Base-by-base conservation (phyloP, 2,888 invertebrate genomes). In the Saturnia japonica region DNA sequence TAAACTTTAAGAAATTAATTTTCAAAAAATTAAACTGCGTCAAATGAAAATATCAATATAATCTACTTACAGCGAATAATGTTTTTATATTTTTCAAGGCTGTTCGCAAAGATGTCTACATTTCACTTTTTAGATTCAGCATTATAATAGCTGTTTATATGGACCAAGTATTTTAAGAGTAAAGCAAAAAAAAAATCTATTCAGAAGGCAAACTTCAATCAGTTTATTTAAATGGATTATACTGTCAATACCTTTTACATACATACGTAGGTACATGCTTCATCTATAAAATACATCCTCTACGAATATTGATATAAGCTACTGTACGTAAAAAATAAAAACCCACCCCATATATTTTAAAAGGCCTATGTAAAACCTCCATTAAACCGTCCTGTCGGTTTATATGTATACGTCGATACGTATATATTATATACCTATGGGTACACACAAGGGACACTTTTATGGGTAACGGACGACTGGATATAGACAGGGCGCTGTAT, bases 361-460 rank as follows among this genome's bases (percentile, higher is more conserved):
- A 40, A 64, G 40, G 64, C 19, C n/a, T 19, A 64, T 40, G 40
- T 64, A 64, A 64, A 64, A 64, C 34, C 19, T 64, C 64, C 64
- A 64, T 40, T 64, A 64, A 64, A 64, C 64, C 40, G 64, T 40
- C 64, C 64, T 40, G 40, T 64, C 40, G 19, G 64, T 64, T n/a
- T 19, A 64, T 64, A 68, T 54, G 47, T 54, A 40, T 54, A 54
- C 14, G 11, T 28, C 12, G 40, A 40, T n/a, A 40, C 22, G 54
- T 68, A 34, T 34, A 40, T 40, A 68, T n/a, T n/a, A n/a, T 54
- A 54, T 51, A 19, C 9, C 22, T 22, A 54, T 68, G 54, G 28
- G 54, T 25, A 60, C 57, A 14, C 14, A 60, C 25, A 60, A 60
- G 68, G 68, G 68, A 54, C n/a, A 54, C 54, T 68, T 68, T 68